These are phyloP conservation scores for Dascyllus trimaculatus DNA, from an alignment of 2,113 vertebrate species.

Conservation along the genomic window DNA sequence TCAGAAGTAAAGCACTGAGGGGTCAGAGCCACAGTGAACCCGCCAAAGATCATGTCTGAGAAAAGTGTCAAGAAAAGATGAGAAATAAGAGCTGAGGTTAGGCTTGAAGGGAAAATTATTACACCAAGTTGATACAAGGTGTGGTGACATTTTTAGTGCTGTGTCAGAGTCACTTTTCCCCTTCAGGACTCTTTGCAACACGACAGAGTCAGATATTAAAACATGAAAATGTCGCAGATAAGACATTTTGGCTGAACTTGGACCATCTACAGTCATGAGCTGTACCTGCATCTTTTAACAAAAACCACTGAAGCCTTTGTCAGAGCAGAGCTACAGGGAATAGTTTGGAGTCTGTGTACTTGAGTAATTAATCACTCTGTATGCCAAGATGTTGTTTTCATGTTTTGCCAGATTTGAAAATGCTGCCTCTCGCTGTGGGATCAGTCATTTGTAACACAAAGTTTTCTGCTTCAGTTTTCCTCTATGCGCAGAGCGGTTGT, in stretches of 20 bases:
- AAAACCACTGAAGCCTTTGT: slow-evolving; percentile 23
- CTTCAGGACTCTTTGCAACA: slow-evolving; percentile 14
- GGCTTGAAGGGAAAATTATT: background rate
- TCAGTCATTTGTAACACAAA: slow-evolving; percentile 20
- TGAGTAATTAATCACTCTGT: slow-evolving; percentile 35
- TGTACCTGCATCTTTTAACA: slow-evolving; percentile 16
- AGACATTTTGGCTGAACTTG: slow-evolving; percentile 12
- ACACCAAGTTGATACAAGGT: background rate
- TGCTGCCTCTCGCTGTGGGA: slow-evolving; percentile 9
- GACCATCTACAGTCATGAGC: background rate
- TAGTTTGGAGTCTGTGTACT: background rate
- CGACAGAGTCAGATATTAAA: background rate
- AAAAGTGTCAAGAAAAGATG: background rate
- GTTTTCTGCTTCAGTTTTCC: slow-evolving; percentile 26
- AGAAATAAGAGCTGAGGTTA: slow-evolving; percentile 2
- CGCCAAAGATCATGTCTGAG: slow-evolving; percentile 2
- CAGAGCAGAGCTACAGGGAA: slow-evolving; percentile 9
- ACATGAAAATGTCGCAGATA: background rate
- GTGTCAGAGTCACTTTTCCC: background rate
- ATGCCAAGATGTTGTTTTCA: slow-evolving; percentile 49
- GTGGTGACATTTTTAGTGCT: slow-evolving; percentile 24
- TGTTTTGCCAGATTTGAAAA: slow-evolving; percentile 40
- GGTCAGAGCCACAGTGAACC: background rate
- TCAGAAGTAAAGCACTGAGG: background rate
- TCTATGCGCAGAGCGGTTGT: background rate